Percentiles rank a stretch among this genome's conserved stretches.
Conservation (phyloP, 2,113 vertebrate species). For the Neotoma lepida region DNA sequence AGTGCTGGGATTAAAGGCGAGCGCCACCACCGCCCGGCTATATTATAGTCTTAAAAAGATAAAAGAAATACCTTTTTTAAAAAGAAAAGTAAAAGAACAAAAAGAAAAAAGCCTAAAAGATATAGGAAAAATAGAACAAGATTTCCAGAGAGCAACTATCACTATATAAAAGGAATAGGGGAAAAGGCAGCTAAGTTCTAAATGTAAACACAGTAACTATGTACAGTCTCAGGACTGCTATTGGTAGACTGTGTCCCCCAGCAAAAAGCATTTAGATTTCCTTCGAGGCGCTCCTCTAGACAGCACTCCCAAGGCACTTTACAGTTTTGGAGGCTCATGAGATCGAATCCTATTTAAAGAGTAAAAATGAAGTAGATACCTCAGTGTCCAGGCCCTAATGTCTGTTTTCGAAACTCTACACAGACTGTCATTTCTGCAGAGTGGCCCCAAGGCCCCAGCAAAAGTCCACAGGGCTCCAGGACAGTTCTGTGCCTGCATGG, state of each 20-base stretch:
- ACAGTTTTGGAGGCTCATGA: not conserved
- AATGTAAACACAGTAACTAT: not conserved
- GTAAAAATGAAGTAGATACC: not conserved
- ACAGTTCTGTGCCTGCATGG: not conserved
- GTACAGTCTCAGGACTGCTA: not conserved
- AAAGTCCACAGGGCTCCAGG: not conserved
- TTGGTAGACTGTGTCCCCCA: not conserved
- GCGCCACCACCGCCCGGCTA: no score
- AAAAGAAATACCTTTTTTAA: not conserved
- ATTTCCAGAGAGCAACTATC: not conserved
- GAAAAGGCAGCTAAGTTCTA: not conserved
- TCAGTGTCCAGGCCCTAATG: not conserved
- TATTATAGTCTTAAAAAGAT: not conserved
- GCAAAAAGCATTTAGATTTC: constrained; percentile 22
- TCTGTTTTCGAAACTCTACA: not conserved
- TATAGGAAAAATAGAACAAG: not conserved
- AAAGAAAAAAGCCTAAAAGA: not conserved
- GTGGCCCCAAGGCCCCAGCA: not conserved
- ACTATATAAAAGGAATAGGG: not conserved
- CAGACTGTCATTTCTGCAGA: not conserved
- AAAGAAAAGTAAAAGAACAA: not conserved
- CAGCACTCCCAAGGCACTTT: not conserved
- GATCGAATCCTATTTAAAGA: not conserved
- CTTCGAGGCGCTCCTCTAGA: not conserved
- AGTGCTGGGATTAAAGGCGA: no score